phyloP scores from a whole-genome alignment of 2,113 vertebrate species.

The Channa argus region DNA sequence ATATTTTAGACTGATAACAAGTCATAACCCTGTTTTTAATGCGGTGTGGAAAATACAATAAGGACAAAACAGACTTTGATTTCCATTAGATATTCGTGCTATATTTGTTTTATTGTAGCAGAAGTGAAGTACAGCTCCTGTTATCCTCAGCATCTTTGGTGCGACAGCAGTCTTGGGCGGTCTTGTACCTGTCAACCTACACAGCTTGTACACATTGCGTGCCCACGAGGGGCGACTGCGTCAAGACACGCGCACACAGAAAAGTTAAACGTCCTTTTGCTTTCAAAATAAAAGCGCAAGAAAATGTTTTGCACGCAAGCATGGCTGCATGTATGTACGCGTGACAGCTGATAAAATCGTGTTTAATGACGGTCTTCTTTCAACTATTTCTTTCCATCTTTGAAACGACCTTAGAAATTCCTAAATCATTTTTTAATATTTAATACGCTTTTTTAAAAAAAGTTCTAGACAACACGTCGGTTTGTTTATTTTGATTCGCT shows the following conservation, averaged over 20 bases:
- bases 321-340: rapidly evolving
- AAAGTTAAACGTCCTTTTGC: background rate
- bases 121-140: background rate
- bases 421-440: too few relatives aligned
- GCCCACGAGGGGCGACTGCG: background rate
- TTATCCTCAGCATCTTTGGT: too few relatives aligned
- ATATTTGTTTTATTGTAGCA: background rate
- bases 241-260: constrained; percentile 3
- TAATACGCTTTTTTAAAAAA: too few relatives aligned
- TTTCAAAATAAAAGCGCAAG: constrained; percentile 55
- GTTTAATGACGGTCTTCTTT: rapidly evolving
- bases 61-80: too few relatives aligned
- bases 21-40: too few relatives aligned
- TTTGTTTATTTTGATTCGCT: constrained; percentile 41
- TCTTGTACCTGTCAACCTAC: constrained; percentile 23
- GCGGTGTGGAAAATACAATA: background rate
- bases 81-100: too few relatives aligned
- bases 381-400: too few relatives aligned
- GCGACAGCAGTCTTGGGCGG: background rate
- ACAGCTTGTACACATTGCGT: background rate
- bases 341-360: rapidly evolving
- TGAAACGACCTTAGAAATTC: too few relatives aligned
- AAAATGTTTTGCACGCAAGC: rapidly evolving
- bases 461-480: too few relatives aligned
- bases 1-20: background rate